Evolutionary conservation across 2,888 invertebrate species (phyloP).

Genomic region (Zootermopsis nevadensis): DNA sequence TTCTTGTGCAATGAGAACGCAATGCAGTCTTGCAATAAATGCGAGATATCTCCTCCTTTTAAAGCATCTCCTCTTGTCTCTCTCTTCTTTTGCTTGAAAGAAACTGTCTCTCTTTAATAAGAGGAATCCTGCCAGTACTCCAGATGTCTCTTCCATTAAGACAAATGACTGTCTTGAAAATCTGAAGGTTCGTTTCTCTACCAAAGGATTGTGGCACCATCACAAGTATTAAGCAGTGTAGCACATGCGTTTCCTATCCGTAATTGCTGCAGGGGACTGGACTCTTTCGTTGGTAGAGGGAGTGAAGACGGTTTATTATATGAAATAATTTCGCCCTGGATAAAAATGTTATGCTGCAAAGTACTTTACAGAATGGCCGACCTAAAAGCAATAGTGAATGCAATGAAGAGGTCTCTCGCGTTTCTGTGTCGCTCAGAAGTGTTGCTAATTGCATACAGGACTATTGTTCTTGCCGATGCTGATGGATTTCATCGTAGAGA

Average conservation of each 20-base stretch:
- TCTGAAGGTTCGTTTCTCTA: conserved; percentile 41
- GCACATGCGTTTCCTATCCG: background rate
- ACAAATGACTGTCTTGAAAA: conserved; percentile 48
- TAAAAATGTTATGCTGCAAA: conserved; percentile 11
- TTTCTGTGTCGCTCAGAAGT: conserved; percentile 18
- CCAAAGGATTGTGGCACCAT: background rate
- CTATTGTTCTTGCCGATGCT: conserved; percentile 32
- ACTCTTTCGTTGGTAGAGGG: background rate
- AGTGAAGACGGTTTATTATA: background rate
- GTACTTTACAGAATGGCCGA: background rate
- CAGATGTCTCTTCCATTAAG: conserved; percentile 48
- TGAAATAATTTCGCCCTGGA: background rate
- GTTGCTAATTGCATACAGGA: conserved; percentile 34
- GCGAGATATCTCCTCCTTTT: conserved; percentile 23
- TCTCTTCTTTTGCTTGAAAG: background rate
- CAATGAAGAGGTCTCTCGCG: background rate
- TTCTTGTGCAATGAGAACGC: background rate
- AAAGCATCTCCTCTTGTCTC: background rate
- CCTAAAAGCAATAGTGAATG: conserved; percentile 22
- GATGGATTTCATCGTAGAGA: conserved; percentile 1
- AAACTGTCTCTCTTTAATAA: background rate
- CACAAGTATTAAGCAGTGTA: background rate
- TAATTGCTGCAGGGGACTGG: background rate
- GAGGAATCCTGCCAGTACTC: conserved; percentile 35
- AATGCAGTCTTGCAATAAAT: conserved; percentile 24